Evolutionary conservation across 2,113 vertebrate species (phyloP).

Genomic region (Eublepharis macularius): DNA sequence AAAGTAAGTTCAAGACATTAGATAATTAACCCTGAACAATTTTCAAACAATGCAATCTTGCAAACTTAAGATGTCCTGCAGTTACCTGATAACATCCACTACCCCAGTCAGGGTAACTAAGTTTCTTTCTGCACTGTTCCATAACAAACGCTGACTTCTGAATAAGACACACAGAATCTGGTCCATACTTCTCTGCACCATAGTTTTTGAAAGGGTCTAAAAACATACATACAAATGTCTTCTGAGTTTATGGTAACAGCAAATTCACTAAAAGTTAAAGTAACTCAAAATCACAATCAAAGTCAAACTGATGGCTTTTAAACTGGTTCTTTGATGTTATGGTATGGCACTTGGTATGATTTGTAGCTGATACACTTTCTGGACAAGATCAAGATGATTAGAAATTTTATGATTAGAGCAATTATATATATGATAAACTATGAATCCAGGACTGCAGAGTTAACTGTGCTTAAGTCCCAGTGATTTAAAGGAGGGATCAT

Average conservation of each 20-base stretch:
- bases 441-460: neutral
- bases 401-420: neutral
- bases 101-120: conserved; percentile 96
- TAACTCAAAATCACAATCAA: neutral
- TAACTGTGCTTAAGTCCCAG: neutral
- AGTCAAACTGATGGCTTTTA: neutral
- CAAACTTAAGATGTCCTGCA: neutral
- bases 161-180: conserved; percentile 89
- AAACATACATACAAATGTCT: conserved; percentile 26
- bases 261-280: conserved; percentile 1
- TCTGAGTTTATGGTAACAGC: conserved; percentile 7
- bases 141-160: conserved; percentile 94
- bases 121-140: conserved; percentile 90
- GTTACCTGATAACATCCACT: conserved; percentile 95
- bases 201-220: conserved; percentile 92
- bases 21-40: neutral
- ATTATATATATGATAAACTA: neutral
- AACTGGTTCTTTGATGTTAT: neutral
- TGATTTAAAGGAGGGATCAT: neutral
- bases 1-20: neutral
- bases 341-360: too few relatives aligned
- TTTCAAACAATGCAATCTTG: neutral
- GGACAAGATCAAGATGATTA: neutral
- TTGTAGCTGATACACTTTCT: neutral
- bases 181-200: conserved; percentile 92